Percentiles rank a stretch among this genome's conserved stretches.
Conservation (phyloP, 2,113 vertebrate genomes). For the Orthonyx spaldingii region DNA sequence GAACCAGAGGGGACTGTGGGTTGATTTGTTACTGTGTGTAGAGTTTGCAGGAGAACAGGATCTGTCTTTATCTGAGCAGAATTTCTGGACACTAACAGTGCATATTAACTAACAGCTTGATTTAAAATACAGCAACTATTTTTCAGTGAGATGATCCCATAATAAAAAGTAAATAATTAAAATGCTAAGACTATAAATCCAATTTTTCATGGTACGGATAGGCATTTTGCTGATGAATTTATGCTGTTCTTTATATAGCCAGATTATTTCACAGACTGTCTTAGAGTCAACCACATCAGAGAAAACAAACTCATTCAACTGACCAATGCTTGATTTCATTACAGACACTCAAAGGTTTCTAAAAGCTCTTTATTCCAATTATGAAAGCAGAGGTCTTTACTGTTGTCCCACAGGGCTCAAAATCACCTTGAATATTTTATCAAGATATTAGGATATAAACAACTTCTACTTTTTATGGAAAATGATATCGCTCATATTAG, state of each 20-base stretch:
- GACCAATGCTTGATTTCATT: not conserved
- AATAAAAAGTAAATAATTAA: not conserved
- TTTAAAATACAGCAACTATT: not conserved
- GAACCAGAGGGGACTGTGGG: rapidly evolving
- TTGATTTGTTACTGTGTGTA: not conserved
- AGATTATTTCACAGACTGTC: not conserved
- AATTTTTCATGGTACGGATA: not conserved
- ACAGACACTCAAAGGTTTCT: not conserved
- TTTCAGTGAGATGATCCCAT: not conserved
- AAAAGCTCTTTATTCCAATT: not conserved
- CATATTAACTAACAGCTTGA: not conserved
- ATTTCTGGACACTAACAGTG: not conserved
- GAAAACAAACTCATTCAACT: not conserved
- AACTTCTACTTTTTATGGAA: not conserved
- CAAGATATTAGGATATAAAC: not conserved
- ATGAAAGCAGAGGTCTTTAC: not conserved
- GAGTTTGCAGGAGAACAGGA: not conserved
- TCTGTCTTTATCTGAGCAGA: not conserved
- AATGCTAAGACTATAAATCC: not conserved
- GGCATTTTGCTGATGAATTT: not conserved
- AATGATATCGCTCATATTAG: not conserved
- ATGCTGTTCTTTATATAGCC: not conserved
- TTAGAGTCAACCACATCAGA: not conserved
- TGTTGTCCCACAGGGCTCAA: not conserved
- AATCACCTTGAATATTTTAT: not conserved